Evolutionary conservation across 2,113 vertebrate genomes (phyloP).

Genomic region (Neodontobutis hainanensis): DNA sequence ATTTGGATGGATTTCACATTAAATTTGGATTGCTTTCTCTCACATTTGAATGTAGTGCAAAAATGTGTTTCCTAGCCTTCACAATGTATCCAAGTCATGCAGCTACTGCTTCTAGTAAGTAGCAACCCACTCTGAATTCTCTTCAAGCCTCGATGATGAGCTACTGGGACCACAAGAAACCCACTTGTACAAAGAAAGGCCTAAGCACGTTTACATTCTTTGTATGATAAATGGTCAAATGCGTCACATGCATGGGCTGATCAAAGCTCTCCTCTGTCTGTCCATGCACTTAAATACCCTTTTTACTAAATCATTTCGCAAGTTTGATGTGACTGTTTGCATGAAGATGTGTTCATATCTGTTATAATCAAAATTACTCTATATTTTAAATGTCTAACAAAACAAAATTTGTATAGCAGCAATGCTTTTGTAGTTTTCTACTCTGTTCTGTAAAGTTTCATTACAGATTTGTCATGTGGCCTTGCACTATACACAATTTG

Average conservation of each 20-base stretch:
- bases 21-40: neutral
- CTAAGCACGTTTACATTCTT: constrained; percentile 14
- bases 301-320: neutral
- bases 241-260: neutral
- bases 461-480: neutral
- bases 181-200: constrained; percentile 35
- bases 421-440: too few relatives aligned
- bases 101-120: constrained; percentile 32
- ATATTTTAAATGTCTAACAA: too few relatives aligned
- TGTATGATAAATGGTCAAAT: neutral
- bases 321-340: neutral
- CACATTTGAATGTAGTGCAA: constrained; percentile 32
- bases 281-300: neutral
- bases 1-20: constrained; percentile 1
- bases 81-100: constrained; percentile 21
- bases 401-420: too few relatives aligned
- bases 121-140: constrained; percentile 67
- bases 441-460: too few relatives aligned
- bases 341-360: neutral
- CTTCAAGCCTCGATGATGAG: constrained; percentile 53
- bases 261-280: neutral
- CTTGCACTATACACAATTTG: neutral
- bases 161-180: constrained; percentile 41
- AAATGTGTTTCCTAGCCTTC: constrained; percentile 33
- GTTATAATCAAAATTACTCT: too few relatives aligned